phyloP scores from a whole-genome alignment of 1,140 invertebrate species.

The Lordiphosa stackelbergi region DNA sequence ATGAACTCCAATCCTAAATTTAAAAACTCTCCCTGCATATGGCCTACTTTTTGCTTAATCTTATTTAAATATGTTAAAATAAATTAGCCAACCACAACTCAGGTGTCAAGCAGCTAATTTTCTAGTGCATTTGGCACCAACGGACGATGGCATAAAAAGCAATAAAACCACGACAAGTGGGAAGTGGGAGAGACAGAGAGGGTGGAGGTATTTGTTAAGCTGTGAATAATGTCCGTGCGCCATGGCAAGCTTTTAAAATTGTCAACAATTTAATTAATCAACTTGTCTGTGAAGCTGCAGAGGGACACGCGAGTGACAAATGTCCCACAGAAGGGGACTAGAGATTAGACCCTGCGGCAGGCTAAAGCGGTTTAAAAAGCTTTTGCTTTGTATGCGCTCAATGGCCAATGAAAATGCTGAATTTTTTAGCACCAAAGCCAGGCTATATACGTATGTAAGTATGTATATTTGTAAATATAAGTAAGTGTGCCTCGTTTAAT shows the following conservation, averaged over 20 bases:
- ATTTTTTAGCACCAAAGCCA: constrained; percentile 33
- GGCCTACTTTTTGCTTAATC: no score
- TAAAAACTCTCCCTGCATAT: no score
- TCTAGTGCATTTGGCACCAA: constrained; percentile 57
- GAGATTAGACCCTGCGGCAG: constrained; percentile 27
- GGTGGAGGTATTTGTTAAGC: constrained; percentile 45
- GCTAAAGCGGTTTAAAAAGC: constrained; percentile 26
- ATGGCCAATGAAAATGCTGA: constrained; percentile 59
- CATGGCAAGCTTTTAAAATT: constrained; percentile 64
- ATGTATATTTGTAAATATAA: constrained; percentile 12
- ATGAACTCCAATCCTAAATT: no score
- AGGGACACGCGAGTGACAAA: constrained; percentile 16
- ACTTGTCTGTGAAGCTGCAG: constrained; percentile 26
- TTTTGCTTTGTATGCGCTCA: constrained; percentile 30
- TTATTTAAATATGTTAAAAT: no score
- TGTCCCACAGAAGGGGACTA: constrained; percentile 1
- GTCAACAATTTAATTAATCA: constrained; percentile 75
- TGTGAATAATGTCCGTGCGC: constrained; percentile 56
- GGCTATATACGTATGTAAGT: constrained; percentile 53
- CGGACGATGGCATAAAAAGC: constrained; percentile 33
- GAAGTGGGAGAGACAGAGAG: not conserved
- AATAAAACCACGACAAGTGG: constrained; percentile 47
- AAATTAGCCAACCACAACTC: not conserved
- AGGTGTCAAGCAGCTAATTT: constrained; percentile 50
- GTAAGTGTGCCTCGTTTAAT: constrained; percentile 65